Evolutionary conservation across 1,140 invertebrate species (phyloP), one percentile per base, ranked within the genome.

Genomic region (Batillaria attramentaria): DNA sequence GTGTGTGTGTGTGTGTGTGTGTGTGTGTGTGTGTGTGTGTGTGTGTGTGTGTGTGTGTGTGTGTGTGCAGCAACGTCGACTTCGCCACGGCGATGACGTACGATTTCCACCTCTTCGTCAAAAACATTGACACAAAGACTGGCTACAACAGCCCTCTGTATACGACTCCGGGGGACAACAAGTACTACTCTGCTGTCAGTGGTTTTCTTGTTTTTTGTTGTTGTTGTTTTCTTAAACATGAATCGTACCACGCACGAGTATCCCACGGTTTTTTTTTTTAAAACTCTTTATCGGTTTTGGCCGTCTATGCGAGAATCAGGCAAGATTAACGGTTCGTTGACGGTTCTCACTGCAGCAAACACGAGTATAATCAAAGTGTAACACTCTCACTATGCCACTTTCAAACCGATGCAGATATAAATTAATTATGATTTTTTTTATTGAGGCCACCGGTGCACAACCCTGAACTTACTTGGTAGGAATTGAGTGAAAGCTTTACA

Each of bases 11-110:
- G 33, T 13, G n/a, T 72, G 46, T 3, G 42, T 41, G 42, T 39
- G 28, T 8, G 39, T 72, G 33, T 72, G 42, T 31, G 35, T 35
- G 68, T 39, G 16, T 31, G 20, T 66, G 35, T 35, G 13, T n/a
- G 4, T 4, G 5, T 28, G 28, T 46, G 13, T 5, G 3, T 24
- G 16, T 18, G 28, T 20, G 24, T 20, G n/a, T 10, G 20, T 74
- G 54, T 62, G 70, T 78, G 66, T 77, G 16, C 66, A 85, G 84
- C 24, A 62, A 76, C 37, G 54, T 84, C 43, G 84, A 85, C 65
- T 85, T 83, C 57, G 81, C 62, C 8, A 85, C 84, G 50, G 77
- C 75, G 18, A 85, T 85, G 84, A 74, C 83, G 18, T 85, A 85
- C 69, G 84, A 85, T 37, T 82, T 84, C 50, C 84, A 85, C 37